These are phyloP conservation scores for Dermolepida albohirtum DNA, from an alignment of 2,888 invertebrate species.

Conservation along the genomic window DNA sequence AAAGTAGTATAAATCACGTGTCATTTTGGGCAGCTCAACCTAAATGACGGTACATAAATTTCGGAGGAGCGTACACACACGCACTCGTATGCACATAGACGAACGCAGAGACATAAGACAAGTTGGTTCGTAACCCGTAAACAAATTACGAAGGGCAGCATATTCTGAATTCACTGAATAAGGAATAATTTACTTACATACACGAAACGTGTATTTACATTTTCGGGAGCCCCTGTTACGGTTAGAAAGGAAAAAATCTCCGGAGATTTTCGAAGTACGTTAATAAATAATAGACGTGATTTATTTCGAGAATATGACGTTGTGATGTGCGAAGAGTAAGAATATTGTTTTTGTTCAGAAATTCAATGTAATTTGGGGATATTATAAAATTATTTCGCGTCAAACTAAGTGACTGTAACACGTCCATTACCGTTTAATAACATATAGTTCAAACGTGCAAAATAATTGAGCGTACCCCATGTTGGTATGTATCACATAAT, in stretches of 20 bases:
- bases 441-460: too few species aligned
- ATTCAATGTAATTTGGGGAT: neutral
- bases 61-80: slow-evolving; percentile 8
- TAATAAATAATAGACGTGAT: slow-evolving; percentile 33
- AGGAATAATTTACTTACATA: slow-evolving; percentile 25
- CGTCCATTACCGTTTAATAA: too few species aligned
- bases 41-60: slow-evolving; percentile 42
- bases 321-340: neutral
- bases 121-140: slow-evolving; percentile 33
- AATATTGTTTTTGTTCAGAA: neutral
- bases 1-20: slow-evolving; percentile 44
- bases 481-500: too few species aligned
- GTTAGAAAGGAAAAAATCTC: slow-evolving; percentile 6
- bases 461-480: too few species aligned
- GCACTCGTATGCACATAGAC: too few species aligned
- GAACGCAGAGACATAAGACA: slow-evolving; percentile 18
- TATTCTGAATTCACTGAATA: slow-evolving; percentile 28
- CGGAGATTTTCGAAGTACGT: slow-evolving; percentile 14
- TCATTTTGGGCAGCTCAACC: slow-evolving; percentile 39
- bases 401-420: too few species aligned
- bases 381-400: too few species aligned
- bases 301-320: slow-evolving; percentile 13
- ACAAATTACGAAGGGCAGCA: slow-evolving; percentile 35
- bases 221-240: too few species aligned
- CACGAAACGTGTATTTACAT: neutral